A percentile compares a stretch with the other conserved stretches of the same genome.
Conservation (phyloP, 1,140 invertebrate genomes). For the Drosophila azteca region DNA sequence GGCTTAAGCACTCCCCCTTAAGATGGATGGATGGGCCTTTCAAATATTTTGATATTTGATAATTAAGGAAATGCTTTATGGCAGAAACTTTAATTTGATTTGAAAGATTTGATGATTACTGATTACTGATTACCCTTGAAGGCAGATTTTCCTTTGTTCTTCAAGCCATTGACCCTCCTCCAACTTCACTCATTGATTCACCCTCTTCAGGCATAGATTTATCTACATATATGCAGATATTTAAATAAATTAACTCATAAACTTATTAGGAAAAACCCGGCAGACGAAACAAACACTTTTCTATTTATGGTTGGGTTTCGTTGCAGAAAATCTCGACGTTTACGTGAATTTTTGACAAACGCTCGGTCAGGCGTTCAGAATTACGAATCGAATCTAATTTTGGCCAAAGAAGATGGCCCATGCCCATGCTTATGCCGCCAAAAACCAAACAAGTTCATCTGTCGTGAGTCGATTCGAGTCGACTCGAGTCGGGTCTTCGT, state of each 20-base stretch:
- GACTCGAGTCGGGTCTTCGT: neutral
- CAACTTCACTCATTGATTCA: conserved; percentile 13
- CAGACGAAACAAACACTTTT: conserved; percentile 29
- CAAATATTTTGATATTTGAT: conserved; percentile 21
- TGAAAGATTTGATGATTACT: neutral
- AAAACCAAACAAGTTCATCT: conserved; percentile 41
- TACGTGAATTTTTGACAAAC: conserved; percentile 58
- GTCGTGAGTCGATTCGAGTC: conserved; percentile 9
- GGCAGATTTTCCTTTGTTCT: neutral
- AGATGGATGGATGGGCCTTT: conserved; percentile 54
- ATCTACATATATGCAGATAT: conserved; percentile 1
- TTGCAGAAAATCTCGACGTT: conserved; percentile 13
- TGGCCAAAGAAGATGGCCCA: conserved; percentile 37
- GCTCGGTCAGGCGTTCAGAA: conserved; percentile 23
- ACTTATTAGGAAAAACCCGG: conserved; percentile 48
- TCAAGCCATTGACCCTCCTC: conserved; percentile 35
- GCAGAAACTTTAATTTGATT: conserved; percentile 16
- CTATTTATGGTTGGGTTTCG: conserved; percentile 53
- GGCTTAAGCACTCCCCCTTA: conserved; percentile 21
- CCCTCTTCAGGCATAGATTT: neutral
- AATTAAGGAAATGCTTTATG: conserved; percentile 41
- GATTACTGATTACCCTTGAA: conserved; percentile 5
- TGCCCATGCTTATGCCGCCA: conserved; percentile 10
- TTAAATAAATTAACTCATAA: conserved; percentile 24
- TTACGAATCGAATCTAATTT: conserved; percentile 80